Base-by-base conservation (phyloP, 2,888 invertebrate genomes). In the Chloroclystis v-ata region DNA sequence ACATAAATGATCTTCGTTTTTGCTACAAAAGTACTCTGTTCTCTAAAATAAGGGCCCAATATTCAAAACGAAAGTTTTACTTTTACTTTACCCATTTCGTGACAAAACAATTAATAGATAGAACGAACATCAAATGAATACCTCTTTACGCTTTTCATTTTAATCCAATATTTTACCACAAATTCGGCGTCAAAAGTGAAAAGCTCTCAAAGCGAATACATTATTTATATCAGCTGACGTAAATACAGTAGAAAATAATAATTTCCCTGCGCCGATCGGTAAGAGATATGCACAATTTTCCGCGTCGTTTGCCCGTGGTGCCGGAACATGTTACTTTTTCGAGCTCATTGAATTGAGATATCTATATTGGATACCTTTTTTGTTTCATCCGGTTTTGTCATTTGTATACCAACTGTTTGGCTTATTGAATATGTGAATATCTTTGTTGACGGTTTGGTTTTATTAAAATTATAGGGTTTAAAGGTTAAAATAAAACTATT, bases 271-370 rank as follows among this genome's bases (percentile, higher is more conserved):
- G 39, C 41, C 49, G 52, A 56, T 52, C 49, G 44, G 42, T 44
- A 46, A 46, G 43, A 52, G 56, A 58, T 56, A 58, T 56, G 54
- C 52, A 52, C 58, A 56, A 58, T 58, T 58, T 58, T 58, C 54
- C 56, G 46, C 47, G 37, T 51, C 52, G 52, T 52, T 58, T 48
- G 43, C 49, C 45, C 24, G 44, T 52, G 45, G 51, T 43, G 49
- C 33, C 39, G 45, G 20, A 52, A 58, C 50, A 52, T 52, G 54
- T 56, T 52, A 51, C 52, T 49, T 56, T 54, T 58, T 51, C 54
- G 30, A 49, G 49, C 44, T 48, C 49, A 53, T 52, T 53, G 49
- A 52, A 47, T 47, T 45, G 52, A 47, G 37, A 47, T 50, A 47
- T 42, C 42, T 51, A 49, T 32, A 50, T 54, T 41, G 41, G 30